phyloP scores from a whole-genome alignment of 1,140 invertebrate species.

The Calliphora vicina region DNA sequence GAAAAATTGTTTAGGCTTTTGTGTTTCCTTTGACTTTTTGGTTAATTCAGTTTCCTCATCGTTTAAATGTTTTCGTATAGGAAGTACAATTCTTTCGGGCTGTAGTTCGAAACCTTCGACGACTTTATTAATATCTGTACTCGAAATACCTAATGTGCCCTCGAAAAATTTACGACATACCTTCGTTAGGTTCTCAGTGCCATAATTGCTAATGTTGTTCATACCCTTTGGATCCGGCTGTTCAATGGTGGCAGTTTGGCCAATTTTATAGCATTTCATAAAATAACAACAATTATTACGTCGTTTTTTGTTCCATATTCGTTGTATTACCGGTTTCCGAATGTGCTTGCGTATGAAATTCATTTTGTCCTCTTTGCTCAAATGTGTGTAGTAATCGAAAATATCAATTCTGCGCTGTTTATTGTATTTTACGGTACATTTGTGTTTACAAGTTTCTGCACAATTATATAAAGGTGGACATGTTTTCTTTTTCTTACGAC shows the following conservation, averaged over 20 bases:
- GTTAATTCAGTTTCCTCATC: not conserved
- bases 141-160: not conserved
- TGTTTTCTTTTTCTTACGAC: not conserved
- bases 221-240: no score
- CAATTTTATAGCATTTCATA: no score
- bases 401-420: slow-evolving; percentile 4
- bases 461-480: not conserved
- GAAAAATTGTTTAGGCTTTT: not conserved
- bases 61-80: not conserved
- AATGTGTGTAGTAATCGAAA: slow-evolving; percentile 22
- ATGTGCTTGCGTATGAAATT: slow-evolving; percentile 11
- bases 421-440: slow-evolving; percentile 7
- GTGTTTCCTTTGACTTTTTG: not conserved
- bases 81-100: not conserved
- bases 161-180: slow-evolving; percentile 4
- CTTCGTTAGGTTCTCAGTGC: not conserved
- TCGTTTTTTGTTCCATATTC: no score
- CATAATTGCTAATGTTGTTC: no score
- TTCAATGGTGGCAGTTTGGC: no score
- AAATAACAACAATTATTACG: no score
- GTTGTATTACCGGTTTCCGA: not conserved
- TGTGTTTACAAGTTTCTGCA: slow-evolving; percentile 26
- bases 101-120: not conserved
- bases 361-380: not conserved
- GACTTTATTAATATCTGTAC: not conserved